Base-by-base conservation (phyloP, 2,888 invertebrate genomes). In the Drosophila flavopinicola region DNA sequence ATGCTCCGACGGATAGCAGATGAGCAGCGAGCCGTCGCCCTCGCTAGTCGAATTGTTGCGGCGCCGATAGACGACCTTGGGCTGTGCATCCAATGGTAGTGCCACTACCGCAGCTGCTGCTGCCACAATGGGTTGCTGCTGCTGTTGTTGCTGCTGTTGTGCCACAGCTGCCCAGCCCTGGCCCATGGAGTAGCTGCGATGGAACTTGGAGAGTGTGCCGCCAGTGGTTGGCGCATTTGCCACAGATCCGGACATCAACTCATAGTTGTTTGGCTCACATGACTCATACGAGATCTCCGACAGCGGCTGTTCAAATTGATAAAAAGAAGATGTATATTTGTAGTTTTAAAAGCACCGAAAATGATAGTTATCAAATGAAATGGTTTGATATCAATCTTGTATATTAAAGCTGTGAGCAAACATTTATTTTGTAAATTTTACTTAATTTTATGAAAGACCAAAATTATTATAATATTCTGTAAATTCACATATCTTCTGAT, bases 1-100 rank as follows among this genome's bases (percentile, higher is more conserved):
- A 20, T 97, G 96, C 17, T 95, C 94, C 35, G 98, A 98, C 1
- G 98, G 98, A 90, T 97, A 96, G 59, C 97, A 96, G 0, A 98
- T 92, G 6, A 98, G 75, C 25, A 91, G 67, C 0, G 91, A 90
- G 1, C 91, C 91, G 38, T 91, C 91, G 51, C 90, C 84, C 52
- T 95, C 95, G 69, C 94, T 94, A 86, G 93, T 95, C 87, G 93
- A 95, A 88, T 95, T 95, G 79, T 95, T 95, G 32, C 94, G 91
- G 66, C 94, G 93, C 11, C 95, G 92, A 90, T 94, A 93, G 0
- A 91, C 89, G 5, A 91, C 91, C 60, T 91, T 90, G 1, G 89
- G 88, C 5, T 85, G 85, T 1, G 54, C 59, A 5, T 85, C 82
- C 37, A 70, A 7, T 6, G 69, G 75, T 15, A 68, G 3, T 6